Evolutionary conservation across 2,888 invertebrate genomes (phyloP).

Genomic region (Parelbella ahira): DNA sequence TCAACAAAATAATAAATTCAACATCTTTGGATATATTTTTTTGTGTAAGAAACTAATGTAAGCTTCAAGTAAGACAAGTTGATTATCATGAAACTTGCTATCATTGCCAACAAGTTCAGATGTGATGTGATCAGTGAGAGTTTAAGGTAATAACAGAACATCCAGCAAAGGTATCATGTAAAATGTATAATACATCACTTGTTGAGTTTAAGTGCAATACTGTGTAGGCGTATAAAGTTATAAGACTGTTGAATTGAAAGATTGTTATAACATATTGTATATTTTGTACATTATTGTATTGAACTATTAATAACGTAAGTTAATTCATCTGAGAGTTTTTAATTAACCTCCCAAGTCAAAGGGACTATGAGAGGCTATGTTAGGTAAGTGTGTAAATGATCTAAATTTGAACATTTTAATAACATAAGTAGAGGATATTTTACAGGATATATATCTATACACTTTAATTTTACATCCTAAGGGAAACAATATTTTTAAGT

Average conservation of each 20-base stretch:
- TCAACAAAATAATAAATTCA: background rate
- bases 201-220: conserved; percentile 66
- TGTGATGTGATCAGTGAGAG: too few relatives aligned
- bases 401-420: conserved; percentile 27
- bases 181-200: conserved; percentile 28
- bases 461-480: conserved; percentile 27
- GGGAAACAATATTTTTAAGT: conserved; percentile 28
- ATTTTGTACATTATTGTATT: conserved; percentile 75
- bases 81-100: too few relatives aligned
- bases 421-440: conserved; percentile 28
- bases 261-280: conserved; percentile 73
- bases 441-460: conserved; percentile 29
- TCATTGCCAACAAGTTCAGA: too few relatives aligned
- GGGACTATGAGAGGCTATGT: conserved; percentile 51
- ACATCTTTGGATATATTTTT: conserved; percentile 23
- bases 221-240: conserved; percentile 72
- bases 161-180: conserved; percentile 4
- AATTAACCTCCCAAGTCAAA: conserved; percentile 44
- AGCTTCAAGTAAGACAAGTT: conserved; percentile 26
- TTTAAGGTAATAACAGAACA: too few relatives aligned
- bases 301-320: conserved; percentile 62
- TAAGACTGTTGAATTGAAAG: conserved; percentile 79
- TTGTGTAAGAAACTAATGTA: conserved; percentile 23
- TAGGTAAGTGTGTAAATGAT: conserved; percentile 35
- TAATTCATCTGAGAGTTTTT: conserved; percentile 44